Conservation (phyloP, 2,888 invertebrate genomes). For the Chymomyza amoena region DNA sequence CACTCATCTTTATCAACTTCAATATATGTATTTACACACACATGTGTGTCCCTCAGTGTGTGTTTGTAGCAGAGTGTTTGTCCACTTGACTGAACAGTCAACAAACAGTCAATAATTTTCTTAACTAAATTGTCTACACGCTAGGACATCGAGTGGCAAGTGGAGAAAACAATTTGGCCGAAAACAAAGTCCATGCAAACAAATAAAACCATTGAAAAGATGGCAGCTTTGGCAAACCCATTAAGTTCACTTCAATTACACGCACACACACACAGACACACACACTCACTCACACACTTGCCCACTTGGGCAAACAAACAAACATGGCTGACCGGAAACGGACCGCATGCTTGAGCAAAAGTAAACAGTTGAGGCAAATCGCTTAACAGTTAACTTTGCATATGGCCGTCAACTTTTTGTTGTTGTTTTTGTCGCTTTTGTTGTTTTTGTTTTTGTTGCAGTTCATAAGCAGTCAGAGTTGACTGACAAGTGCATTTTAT, state of each 20-base stretch:
- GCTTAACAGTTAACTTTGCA: slow-evolving; percentile 20
- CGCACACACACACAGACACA: too few species aligned
- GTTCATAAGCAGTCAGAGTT: slow-evolving; percentile 30
- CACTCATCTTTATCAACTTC: slow-evolving; percentile 49
- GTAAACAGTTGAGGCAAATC: slow-evolving; percentile 16
- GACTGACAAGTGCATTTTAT: slow-evolving; percentile 63
- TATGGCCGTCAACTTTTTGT: not conserved
- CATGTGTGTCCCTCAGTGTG: not conserved
- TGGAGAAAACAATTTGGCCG: slow-evolving; percentile 9
- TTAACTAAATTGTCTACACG: slow-evolving; percentile 61
- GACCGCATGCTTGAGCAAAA: not conserved
- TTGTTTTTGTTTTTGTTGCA: slow-evolving; percentile 2
- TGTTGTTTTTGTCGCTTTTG: not conserved
- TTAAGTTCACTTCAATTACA: slow-evolving; percentile 17
- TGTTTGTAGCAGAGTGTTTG: slow-evolving; percentile 33
- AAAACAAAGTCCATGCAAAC: slow-evolving; percentile 32
- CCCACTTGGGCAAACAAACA: not conserved
- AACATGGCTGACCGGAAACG: not conserved
- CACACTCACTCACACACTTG: too few species aligned
- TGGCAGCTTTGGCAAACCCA: slow-evolving; percentile 26
- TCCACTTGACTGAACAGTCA: slow-evolving; percentile 1
- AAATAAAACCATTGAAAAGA: slow-evolving; percentile 55
- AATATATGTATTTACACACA: slow-evolving; percentile 5
- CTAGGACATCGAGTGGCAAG: not conserved
- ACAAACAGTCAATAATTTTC: slow-evolving; percentile 62